Percentiles rank a stretch among this genome's conserved stretches.
Evolutionary conservation across 2,888 invertebrate species (phyloP).

Genomic region (Dichetophora obliterata): DNA sequence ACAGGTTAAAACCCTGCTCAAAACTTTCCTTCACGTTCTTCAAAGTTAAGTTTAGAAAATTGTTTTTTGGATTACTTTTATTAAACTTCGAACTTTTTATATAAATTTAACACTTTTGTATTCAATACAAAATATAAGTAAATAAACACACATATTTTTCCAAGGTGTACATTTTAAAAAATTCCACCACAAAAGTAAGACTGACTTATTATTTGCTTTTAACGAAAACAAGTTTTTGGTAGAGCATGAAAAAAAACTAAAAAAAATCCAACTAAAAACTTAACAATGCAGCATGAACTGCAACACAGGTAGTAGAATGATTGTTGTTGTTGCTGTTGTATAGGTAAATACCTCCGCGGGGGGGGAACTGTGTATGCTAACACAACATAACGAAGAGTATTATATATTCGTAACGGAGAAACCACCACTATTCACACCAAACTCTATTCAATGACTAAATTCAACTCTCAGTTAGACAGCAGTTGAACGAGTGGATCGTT

Average conservation of each 20-base stretch:
- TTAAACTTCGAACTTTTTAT: too few relatives aligned
- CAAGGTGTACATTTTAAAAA: too few relatives aligned
- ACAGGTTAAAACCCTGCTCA: not conserved
- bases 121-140: too few relatives aligned
- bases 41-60: too few relatives aligned
- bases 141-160: too few relatives aligned
- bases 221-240: not conserved
- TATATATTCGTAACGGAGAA: not conserved
- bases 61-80: too few relatives aligned
- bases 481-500: conserved; percentile 1
- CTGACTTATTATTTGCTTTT: too few relatives aligned
- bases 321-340: not conserved
- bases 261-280: not conserved
- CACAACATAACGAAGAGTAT: not conserved
- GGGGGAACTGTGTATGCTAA: not conserved
- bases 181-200: too few relatives aligned
- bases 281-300: conserved; percentile 22
- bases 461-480: not conserved
- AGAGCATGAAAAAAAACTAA: not conserved
- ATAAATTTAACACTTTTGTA: too few relatives aligned
- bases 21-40: too few relatives aligned
- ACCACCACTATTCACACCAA: conserved; percentile 12
- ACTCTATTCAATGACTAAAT: conserved; percentile 29
- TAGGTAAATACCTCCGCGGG: not conserved
- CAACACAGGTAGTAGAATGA: conserved; percentile 19